Evolutionary conservation across 2,113 vertebrate species (phyloP).

Genomic region (Melierax canorus): DNA sequence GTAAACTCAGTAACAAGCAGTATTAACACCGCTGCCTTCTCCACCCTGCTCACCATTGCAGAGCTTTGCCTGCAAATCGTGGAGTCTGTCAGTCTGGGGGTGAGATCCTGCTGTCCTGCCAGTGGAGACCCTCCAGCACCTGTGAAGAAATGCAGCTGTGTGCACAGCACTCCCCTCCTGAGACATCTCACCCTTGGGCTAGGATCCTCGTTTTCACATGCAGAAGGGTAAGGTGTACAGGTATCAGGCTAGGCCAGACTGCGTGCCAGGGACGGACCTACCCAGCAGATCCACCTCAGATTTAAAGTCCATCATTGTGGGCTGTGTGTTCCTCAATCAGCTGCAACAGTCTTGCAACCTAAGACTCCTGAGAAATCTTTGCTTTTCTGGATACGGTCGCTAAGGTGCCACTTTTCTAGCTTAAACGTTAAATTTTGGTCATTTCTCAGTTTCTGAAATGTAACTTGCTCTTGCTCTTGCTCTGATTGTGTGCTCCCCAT

Average conservation of each 20-base stretch:
- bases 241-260: background rate
- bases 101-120: background rate
- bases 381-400: background rate
- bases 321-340: background rate
- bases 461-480: background rate
- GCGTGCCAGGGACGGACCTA: background rate
- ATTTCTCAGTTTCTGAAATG: background rate
- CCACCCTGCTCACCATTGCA: background rate
- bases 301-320: background rate
- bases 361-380: background rate
- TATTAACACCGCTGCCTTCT: background rate
- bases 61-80: background rate
- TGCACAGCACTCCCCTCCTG: background rate
- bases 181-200: background rate
- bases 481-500: background rate
- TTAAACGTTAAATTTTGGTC: background rate
- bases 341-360: background rate
- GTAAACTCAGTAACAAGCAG: background rate
- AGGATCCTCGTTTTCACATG: background rate
- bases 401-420: background rate
- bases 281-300: background rate
- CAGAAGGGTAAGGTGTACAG: background rate
- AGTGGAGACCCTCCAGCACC: fast-evolving
- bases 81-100: background rate
- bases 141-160: fast-evolving